Percentiles rank a stretch among this genome's conserved stretches.
Evolutionary conservation across 30 jellyfish, hydroid and myxozoan species (phyloP).

Genomic region (Cassiopea xamachana): DNA sequence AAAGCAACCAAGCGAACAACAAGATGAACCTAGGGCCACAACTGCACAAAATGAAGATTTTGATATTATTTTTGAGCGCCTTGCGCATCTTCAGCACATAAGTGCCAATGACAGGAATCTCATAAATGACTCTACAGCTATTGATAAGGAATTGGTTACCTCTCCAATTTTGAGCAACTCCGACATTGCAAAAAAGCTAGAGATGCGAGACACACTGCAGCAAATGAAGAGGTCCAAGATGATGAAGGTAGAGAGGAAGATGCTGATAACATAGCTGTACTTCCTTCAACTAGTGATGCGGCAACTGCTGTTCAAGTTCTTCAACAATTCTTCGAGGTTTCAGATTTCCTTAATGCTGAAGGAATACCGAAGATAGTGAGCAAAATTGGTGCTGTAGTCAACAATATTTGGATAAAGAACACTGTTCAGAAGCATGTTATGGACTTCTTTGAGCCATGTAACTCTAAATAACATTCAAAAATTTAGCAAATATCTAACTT

Average conservation of each 20-base stretch:
- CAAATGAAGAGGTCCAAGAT: slow-evolving; percentile 15
- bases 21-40: background rate
- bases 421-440: slow-evolving; percentile 27
- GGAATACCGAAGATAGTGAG: slow-evolving; percentile 27
- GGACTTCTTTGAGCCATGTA: slow-evolving; percentile 28
- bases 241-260: background rate
- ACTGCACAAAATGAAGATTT: slow-evolving; percentile 14
- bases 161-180: slow-evolving; percentile 26
- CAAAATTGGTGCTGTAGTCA: slow-evolving; percentile 32
- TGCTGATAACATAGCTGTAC: slow-evolving; percentile 14
- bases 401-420: slow-evolving; percentile 27
- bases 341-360: slow-evolving; percentile 34
- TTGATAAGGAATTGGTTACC: slow-evolving; percentile 30
- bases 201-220: slow-evolving; percentile 1
- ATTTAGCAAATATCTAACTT: background rate
- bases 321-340: slow-evolving; percentile 8
- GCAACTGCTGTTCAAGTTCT: slow-evolving; percentile 35
- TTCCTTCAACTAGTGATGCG: slow-evolving; percentile 36
- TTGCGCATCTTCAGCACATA: background rate
- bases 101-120: background rate
- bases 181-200: slow-evolving; percentile 29
- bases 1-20: slow-evolving; percentile 5
- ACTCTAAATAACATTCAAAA: background rate
- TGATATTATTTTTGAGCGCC: slow-evolving; percentile 3
- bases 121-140: slow-evolving; percentile 12